Evolutionary conservation across 2,888 invertebrate genomes (phyloP), one percentile per base, ranked within the genome.

Genomic region (Thera britannica): DNA sequence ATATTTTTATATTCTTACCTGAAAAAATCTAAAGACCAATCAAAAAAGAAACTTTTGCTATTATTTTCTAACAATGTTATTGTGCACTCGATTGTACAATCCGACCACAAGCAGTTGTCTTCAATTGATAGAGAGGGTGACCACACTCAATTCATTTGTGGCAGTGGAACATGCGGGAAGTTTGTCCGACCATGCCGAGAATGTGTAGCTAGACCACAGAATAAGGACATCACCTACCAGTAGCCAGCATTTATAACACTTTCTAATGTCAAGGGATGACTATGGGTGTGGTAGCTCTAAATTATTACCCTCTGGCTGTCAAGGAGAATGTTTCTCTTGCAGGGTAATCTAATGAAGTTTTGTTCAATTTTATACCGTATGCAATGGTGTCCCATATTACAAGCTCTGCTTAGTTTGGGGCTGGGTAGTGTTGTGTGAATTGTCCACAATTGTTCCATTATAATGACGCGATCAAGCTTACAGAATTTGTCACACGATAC

Each of bases 51-150:
- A 23, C 23, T 23, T 23, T 23, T 23, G 23, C 23, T 1, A 23
- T 46, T 46, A 46, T 49, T 36, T 9, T 46, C 1, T 23, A 12
- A 44, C 41, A 7, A 9, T 35, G n/a, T 9, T 38, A 58, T 66
- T 72, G 65, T 82, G 70, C 79, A 38, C 4, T 12, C 36, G 79
- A 80, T 62, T 85, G 87, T 92, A 90, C 86, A 60, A 73, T 80
- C 58, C 79, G 78, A 84, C 84, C 79, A 77, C 77, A 79, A 85
- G 77, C 88, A 85, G 89, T 89, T 87, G 86, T 88, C 85, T 90
- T 88, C 92, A 92, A 93, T 93, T 93, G 92, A 81, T 77, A 73
- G 81, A 88, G 88, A 88, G 92, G 90, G 92, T 87, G 88, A 86
- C 80, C 83, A 83, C 83, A 85, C 81, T 89, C 88, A 90, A 92